Evolutionary conservation across 2,888 invertebrate species (phyloP).

Genomic region (Pheosia tremula): DNA sequence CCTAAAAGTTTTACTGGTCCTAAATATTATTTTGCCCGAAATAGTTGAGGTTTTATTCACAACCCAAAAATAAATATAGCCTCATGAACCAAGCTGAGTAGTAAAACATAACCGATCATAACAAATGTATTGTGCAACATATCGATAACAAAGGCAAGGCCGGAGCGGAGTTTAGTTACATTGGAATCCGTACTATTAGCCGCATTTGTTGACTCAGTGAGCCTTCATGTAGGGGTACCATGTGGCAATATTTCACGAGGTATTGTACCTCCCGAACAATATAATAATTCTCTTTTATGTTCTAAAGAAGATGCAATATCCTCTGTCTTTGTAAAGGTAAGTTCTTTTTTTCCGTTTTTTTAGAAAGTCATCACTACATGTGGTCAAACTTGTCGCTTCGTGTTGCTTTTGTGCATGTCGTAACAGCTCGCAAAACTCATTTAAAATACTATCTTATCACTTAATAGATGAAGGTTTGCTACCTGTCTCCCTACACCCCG

Average conservation of each 20-base stretch:
- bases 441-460: not conserved
- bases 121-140: slow-evolving; percentile 38
- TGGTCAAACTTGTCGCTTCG: not conserved
- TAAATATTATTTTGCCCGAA: not conserved
- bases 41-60: not conserved
- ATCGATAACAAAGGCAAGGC: slow-evolving; percentile 43
- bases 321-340: not conserved
- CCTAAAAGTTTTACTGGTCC: not conserved
- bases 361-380: not conserved
- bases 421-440: not conserved
- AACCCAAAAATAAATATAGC: not conserved
- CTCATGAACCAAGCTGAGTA: not conserved
- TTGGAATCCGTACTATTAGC: slow-evolving; percentile 30
- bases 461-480: not conserved
- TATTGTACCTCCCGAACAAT: too few species aligned
- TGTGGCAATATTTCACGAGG: not conserved
- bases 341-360: not conserved
- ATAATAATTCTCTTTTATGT: too few species aligned
- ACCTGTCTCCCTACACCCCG: not conserved
- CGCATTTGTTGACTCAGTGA: slow-evolving; percentile 22
- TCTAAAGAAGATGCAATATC: too few species aligned
- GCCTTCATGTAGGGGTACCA: slow-evolving; percentile 14
- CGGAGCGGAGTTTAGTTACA: slow-evolving; percentile 26
- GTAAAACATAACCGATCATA: slow-evolving; percentile 13
- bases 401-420: not conserved